Evolutionary conservation across 2,797 vertebrate genomes (phyloP).

Genomic region (Hemibagrus guttatus): DNA sequence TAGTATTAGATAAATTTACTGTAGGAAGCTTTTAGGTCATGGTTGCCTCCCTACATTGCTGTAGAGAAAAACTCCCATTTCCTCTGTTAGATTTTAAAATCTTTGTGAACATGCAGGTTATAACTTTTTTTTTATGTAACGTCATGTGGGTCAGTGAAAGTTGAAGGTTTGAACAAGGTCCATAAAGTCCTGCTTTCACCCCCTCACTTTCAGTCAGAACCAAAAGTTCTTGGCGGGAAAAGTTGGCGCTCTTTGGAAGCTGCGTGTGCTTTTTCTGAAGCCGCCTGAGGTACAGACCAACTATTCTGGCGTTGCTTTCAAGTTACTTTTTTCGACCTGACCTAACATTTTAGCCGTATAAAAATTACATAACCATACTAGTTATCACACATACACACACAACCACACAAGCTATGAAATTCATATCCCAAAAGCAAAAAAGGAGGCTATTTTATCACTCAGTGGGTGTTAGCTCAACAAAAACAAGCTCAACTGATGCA

Average conservation of each 20-base stretch:
- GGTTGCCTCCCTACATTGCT: constrained; percentile 6
- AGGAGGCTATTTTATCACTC: background rate
- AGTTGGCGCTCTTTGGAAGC: background rate
- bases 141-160: constrained; percentile 49
- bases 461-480: constrained; percentile 13
- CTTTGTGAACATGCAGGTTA: background rate
- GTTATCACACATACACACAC: too few species aligned
- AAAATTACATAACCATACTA: too few species aligned
- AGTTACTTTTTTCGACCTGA: background rate
- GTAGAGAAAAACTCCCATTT: constrained; percentile 26
- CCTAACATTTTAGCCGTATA: background rate
- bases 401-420: background rate
- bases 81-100: constrained; percentile 1
- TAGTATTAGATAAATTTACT: constrained; percentile 19
- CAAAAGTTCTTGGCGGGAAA: constrained; percentile 30
- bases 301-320: background rate
- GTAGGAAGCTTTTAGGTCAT: constrained; percentile 28
- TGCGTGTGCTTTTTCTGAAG: background rate
- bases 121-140: background rate
- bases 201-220: constrained; percentile 2
- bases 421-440: constrained; percentile 18
- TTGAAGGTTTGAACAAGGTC: constrained; percentile 47
- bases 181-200: constrained; percentile 42
- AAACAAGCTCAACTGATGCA: constrained; percentile 19
- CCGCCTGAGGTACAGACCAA: background rate